These are phyloP conservation scores for Standfussiana lucernea DNA, from an alignment of 2,888 invertebrate species.

Conservation along the genomic window DNA sequence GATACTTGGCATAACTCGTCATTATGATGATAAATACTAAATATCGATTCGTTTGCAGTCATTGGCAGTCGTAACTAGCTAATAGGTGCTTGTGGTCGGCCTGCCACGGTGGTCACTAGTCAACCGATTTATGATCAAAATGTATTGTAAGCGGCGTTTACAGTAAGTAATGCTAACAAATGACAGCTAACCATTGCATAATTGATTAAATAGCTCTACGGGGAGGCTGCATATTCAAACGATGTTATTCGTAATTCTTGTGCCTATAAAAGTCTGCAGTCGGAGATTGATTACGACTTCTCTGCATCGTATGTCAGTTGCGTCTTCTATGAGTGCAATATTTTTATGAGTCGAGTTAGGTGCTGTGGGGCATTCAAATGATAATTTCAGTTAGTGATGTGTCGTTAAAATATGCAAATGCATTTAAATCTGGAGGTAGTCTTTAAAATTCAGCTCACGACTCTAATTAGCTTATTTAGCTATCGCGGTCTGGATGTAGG, in stretches of 20 bases:
- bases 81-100: conserved; percentile 73
- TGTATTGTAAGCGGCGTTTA: conserved; percentile 65
- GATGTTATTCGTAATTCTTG: conserved; percentile 40
- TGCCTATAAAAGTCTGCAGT: conserved; percentile 46
- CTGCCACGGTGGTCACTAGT: conserved; percentile 72
- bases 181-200: conserved; percentile 67
- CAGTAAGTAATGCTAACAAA: conserved; percentile 73
- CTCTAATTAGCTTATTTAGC: conserved; percentile 63
- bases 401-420: conserved; percentile 54
- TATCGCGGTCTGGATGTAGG: conserved; percentile 52
- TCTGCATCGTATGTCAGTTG: not conserved
- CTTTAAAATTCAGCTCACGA: conserved; percentile 54
- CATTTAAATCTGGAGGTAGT: conserved; percentile 32
- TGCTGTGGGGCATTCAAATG: conserved; percentile 30
- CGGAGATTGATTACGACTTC: conserved; percentile 47
- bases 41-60: conserved; percentile 77
- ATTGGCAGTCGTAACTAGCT: conserved; percentile 71
- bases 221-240: conserved; percentile 45
- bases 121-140: conserved; percentile 76
- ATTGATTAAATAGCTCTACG: conserved; percentile 65
- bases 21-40: conserved; percentile 79
- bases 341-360: conserved; percentile 25
- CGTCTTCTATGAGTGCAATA: conserved; percentile 30
- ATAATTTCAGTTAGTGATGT: conserved; percentile 42
- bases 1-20: conserved; percentile 79